These are phyloP conservation scores for Pardosa pseudoannulata DNA, from an alignment of 2,888 invertebrate species.

Conservation along the genomic window DNA sequence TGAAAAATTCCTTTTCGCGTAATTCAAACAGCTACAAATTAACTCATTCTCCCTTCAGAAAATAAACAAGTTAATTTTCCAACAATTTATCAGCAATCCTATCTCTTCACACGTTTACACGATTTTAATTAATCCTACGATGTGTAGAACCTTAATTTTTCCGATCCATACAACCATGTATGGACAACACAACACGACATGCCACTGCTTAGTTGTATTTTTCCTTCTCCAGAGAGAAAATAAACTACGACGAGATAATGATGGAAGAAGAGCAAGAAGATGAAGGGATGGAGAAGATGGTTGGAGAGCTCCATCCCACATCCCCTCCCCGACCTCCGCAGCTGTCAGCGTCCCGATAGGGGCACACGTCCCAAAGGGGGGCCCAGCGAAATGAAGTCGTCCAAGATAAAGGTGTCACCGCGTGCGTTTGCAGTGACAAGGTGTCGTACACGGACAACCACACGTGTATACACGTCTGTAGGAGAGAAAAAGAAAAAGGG, in stretches of 20 bases:
- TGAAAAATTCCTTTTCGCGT: background rate
- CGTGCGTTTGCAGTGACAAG: constrained; percentile 65
- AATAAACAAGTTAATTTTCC: constrained; percentile 47
- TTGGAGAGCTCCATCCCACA: constrained; percentile 2
- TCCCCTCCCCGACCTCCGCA: constrained; percentile 21
- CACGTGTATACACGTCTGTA: constrained; percentile 66
- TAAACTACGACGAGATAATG: constrained; percentile 57
- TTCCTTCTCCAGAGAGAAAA: constrained; percentile 45
- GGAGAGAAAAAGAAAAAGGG: constrained; percentile 10
- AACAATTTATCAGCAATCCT: constrained; percentile 65
- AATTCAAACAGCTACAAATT: constrained; percentile 13
- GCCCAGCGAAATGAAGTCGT: constrained; percentile 60
- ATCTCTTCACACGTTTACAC: constrained; percentile 58
- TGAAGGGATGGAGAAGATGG: constrained; percentile 2
- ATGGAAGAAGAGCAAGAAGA: constrained; percentile 51
- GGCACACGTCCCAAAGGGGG: constrained; percentile 49
- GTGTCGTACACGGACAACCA: constrained; percentile 69
- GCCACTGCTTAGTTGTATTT: constrained; percentile 52
- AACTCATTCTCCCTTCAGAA: constrained; percentile 18
- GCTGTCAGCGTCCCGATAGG: constrained; percentile 68
- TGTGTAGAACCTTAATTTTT: constrained; percentile 69
- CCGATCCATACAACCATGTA: constrained; percentile 65
- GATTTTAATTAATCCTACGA: constrained; percentile 69
- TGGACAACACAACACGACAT: constrained; percentile 62
- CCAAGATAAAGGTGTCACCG: constrained; percentile 64